Base-by-base conservation (phyloP, 1,140 invertebrate genomes). In the Cotesia vestalis region DNA sequence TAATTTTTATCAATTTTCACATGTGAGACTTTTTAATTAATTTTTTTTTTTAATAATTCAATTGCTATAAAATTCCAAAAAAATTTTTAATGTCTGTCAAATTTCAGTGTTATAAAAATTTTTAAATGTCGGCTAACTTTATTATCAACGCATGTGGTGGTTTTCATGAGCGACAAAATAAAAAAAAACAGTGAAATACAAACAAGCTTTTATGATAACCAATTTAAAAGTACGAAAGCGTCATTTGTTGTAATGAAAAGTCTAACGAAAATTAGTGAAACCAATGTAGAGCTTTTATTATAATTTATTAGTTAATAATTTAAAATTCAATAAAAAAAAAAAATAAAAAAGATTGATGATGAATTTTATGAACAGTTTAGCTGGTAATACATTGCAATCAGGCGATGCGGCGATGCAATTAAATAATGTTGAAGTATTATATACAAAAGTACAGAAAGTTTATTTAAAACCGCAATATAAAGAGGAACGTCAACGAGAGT, bases 361-460 rank as follows among this genome's bases (percentile, higher is more conserved):
- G 84, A 85, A 84, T 78, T 85, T 82, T 73, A 71, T 85, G 51
- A 84, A 84, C 67, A 81, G 73, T 72, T 74, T 80, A 57, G 72
- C 73, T 52, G 78, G 78, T 53, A 75, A 78, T 72, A 79, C 71
- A 40, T 69, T 82, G 0, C 57, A 72, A 14, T 75, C 69, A 73
- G 74, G 77, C 69, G 80, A 83, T 78, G 78, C 78, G 67, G 79
- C 78, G 20, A 69, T 87, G 6, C 85, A 86, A 59, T 77, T 85
- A 35, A 86, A 85, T 71, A 85, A 86, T 79, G 80, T 84, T 57
- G 86, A 88, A 66, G 71, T 87, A 36, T 76, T 88, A 51, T 88
- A 88, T 70, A 81, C 83, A 6, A 86, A 83, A 77, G 78, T 88
- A 14, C 87, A 88, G 76, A 83, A 79, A 70, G 80, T 88, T 77